A percentile compares a stretch with the other conserved stretches of the same genome.
These are phyloP conservation scores for Triplophysa rosa DNA, from an alignment of 2,113 vertebrate species.

Conservation along the genomic window DNA sequence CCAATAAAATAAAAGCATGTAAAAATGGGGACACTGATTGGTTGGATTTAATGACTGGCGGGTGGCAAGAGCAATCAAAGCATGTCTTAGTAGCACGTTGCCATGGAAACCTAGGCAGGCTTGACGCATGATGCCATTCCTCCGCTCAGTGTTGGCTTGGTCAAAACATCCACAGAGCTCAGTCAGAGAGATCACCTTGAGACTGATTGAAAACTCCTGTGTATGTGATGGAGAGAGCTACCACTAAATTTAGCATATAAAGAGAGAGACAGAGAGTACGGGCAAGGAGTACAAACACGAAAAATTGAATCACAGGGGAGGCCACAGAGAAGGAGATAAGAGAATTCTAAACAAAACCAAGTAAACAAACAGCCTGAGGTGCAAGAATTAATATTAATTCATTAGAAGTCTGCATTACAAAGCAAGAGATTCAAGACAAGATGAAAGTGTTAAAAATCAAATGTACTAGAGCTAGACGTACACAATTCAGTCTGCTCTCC, in stretches of 20 bases:
- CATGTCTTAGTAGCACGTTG: not conserved
- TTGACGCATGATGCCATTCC: conserved; percentile 25
- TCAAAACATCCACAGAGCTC: conserved; percentile 46
- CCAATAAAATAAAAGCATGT: not conserved
- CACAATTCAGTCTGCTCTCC: not conserved
- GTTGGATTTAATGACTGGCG: not conserved
- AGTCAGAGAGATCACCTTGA: conserved; percentile 37
- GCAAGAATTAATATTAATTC: conserved; percentile 1
- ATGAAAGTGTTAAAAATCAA: conserved; percentile 11
- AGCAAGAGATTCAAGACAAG: conserved; percentile 8
- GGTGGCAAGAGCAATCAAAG: conserved; percentile 2
- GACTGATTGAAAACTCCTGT: conserved; percentile 44
- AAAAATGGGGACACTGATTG: not conserved
- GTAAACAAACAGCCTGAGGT: conserved; percentile 24
- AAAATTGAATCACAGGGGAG: not conserved
- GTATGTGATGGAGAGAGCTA: conserved; percentile 1
- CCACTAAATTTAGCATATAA: not conserved
- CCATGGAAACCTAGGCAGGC: conserved; percentile 34
- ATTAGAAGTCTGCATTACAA: conserved; percentile 19
- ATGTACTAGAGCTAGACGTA: conserved; percentile 13
- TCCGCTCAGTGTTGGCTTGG: conserved; percentile 33
- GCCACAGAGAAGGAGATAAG: conserved; percentile 1
- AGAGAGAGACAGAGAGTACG: not conserved
- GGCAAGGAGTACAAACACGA: not conserved
- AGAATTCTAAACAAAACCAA: not conserved